Base-by-base conservation (phyloP, 2,113 vertebrate species). In the Vulpes ferrilata region DNA sequence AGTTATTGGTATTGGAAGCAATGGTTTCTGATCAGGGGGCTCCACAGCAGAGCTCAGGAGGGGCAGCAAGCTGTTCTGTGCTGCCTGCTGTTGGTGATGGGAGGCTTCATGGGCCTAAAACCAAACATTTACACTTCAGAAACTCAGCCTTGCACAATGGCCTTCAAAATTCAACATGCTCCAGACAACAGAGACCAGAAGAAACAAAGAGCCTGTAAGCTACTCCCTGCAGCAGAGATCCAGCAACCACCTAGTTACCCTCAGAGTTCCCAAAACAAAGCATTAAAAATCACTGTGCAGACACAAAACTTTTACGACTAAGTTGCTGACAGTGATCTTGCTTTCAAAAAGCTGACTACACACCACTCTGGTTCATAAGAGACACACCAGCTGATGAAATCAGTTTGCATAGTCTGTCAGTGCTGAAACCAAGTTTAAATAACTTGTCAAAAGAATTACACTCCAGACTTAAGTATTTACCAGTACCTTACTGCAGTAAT, bases 41-140 rank as follows among this genome's bases (percentile, higher is more conserved):
- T 99, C 99, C 59, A 99, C 99, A 89, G 99, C 99, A 98, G 99
- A 99, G 98, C 99, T 99, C 97, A 99, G 99, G 97, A 99, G 99
- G 88, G 99, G 99, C 98, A 99, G 99, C 96, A 99, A 99, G 98
- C 99, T 99, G 99, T 99, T 99, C 98, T 99, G 99, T 71, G 99
- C 99, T 98, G 99, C 99, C 98, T 99, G 99, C 98, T 99, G 99
- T 98, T 99, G 99, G 99, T 99, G 99, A 98, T 99, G 99, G 88
- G 99, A 99, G 95, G 99, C 99, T 99, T 99, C 99, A 30, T 99
- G 99, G 97, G 99, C 99, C 99, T 99, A 99, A 99, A 99, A 99
- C 95, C 98, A 99, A 99, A 99, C 97, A 99, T 86, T 97, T 95
- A 98, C 97, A 99, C 98, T 99, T 99, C 92, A 99, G 98, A 98